Percentiles rank a stretch among this genome's conserved stretches.
These are phyloP conservation scores for Plebejus melissa DNA, from an alignment of 2,888 invertebrate species.

Conservation along the genomic window DNA sequence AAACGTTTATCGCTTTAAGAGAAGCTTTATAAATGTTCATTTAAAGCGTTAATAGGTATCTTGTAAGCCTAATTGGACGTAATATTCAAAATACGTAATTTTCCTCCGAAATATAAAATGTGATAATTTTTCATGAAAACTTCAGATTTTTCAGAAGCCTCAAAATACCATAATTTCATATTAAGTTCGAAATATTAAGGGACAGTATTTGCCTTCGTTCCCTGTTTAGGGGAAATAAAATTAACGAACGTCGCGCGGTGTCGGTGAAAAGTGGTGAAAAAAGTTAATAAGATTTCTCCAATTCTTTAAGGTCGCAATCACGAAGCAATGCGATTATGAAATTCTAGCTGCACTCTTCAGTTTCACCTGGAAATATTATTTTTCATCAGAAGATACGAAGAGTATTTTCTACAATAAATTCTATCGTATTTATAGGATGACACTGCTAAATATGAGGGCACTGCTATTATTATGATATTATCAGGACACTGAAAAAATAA, in stretches of 20 bases:
- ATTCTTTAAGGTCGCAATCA: constrained; percentile 15
- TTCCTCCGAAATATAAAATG: neutral
- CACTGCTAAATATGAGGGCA: too few species aligned
- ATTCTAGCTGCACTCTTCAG: neutral
- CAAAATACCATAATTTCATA: neutral
- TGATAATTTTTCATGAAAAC: neutral
- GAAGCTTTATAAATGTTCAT: neutral
- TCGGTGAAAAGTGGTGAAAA: neutral
- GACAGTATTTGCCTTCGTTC: neutral
- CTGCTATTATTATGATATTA: too few species aligned
- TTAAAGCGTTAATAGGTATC: neutral
- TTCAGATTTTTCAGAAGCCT: neutral
- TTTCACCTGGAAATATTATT: neutral
- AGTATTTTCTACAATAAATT: neutral
- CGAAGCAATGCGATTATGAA: neutral
- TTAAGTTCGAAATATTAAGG: neutral
- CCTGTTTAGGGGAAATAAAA: neutral
- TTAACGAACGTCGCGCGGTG: neutral
- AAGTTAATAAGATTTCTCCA: constrained; percentile 9
- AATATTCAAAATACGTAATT: neutral
- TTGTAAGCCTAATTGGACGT: neutral
- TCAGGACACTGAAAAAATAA: too few species aligned
- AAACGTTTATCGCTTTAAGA: neutral
- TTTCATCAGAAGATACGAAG: neutral
- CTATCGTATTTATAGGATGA: too few species aligned